Evolutionary conservation across 2,797 vertebrate species (phyloP).

Genomic region (Strix occidentalis): DNA sequence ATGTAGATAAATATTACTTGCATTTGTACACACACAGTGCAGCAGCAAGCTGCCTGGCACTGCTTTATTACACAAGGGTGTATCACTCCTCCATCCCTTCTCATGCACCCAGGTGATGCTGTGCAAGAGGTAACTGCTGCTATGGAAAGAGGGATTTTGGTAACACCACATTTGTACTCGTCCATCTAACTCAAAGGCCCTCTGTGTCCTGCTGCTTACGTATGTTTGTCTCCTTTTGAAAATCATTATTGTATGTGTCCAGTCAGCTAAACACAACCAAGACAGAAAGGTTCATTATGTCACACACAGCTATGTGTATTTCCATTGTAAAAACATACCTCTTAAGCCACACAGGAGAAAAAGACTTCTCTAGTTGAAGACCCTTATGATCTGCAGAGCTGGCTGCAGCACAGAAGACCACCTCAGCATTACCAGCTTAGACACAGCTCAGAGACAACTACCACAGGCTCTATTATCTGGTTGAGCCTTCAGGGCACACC

Average conservation of each 20-base stretch:
- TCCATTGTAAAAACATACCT: neutral
- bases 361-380: neutral
- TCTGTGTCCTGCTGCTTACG: neutral
- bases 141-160: neutral
- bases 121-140: rapidly evolving
- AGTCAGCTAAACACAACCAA: neutral
- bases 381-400: neutral
- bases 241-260: neutral
- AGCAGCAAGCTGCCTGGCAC: neutral
- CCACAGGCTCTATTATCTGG: neutral
- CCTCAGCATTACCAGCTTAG: neutral
- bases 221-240: neutral
- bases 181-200: neutral
- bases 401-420: neutral
- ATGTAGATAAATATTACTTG: rapidly evolving
- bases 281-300: neutral
- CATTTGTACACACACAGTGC: neutral
- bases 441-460: neutral
- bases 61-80: neutral
- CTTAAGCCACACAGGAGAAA: neutral
- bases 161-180: too few species aligned
- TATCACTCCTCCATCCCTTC: neutral
- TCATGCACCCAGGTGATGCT: rapidly evolving
- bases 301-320: neutral
- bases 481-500: neutral